Evolutionary conservation across 2,797 vertebrate species (phyloP).

Genomic region (Odontamblyopus rebecca): DNA sequence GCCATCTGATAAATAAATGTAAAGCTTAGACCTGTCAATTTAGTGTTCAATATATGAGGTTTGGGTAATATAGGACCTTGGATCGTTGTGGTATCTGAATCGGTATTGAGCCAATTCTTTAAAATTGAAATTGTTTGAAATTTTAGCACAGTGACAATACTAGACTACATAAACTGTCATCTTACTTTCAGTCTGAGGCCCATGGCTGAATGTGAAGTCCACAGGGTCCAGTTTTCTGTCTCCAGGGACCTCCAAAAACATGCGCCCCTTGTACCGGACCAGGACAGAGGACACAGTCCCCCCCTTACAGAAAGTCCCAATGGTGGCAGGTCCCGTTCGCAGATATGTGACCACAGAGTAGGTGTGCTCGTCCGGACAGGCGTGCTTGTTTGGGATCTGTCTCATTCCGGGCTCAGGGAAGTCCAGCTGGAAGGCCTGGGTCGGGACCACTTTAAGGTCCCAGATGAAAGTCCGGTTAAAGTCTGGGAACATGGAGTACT

Average conservation of each 20-base stretch:
- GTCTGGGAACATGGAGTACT: slow-evolving; percentile 69
- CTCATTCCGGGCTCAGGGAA: slow-evolving; percentile 81
- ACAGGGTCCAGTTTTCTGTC: slow-evolving; percentile 48
- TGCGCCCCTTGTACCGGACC: slow-evolving; percentile 57
- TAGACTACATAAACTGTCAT: background rate
- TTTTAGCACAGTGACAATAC: no score
- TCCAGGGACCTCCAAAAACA: slow-evolving; percentile 65
- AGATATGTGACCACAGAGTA: slow-evolving; percentile 74
- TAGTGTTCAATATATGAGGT: no score
- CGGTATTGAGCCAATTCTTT: no score
- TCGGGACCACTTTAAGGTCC: slow-evolving; percentile 72
- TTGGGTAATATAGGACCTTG: no score
- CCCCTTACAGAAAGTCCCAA: slow-evolving; percentile 76
- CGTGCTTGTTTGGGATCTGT: slow-evolving; percentile 78
- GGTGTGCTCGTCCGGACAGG: slow-evolving; percentile 77
- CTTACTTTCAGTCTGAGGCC: slow-evolving; percentile 67
- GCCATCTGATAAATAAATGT: no score
- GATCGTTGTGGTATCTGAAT: no score
- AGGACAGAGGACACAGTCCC: slow-evolving; percentile 64
- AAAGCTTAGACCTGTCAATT: no score
- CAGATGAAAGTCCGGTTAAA: slow-evolving; percentile 87
- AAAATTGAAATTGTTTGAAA: no score
- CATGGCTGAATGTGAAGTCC: slow-evolving; percentile 60
- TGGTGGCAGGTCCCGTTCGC: slow-evolving; percentile 31
- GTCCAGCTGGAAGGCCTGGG: slow-evolving; percentile 76